Percentiles rank a stretch among this genome's conserved stretches.
Conservation (phyloP, 1,140 invertebrate species). For the Tetramorium simillimum region DNA sequence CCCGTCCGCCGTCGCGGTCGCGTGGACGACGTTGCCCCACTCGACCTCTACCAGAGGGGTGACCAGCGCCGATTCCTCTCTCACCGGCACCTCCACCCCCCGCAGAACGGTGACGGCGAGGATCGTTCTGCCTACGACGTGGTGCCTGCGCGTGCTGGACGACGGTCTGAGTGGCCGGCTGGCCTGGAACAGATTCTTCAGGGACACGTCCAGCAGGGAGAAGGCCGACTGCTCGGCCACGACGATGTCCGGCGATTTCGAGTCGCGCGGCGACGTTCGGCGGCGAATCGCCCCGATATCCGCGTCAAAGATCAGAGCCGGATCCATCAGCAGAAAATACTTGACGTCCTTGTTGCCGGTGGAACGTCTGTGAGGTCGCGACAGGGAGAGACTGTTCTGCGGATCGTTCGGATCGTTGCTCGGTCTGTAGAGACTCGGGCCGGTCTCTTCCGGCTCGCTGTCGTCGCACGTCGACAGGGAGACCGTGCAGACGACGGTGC, state of each 20-base stretch:
- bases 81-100: slow-evolving; percentile 82
- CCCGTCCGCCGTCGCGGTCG: slow-evolving; percentile 79
- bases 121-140: slow-evolving; percentile 75
- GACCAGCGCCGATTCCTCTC: slow-evolving; percentile 82
- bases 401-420: slow-evolving; percentile 83
- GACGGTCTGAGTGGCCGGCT: slow-evolving; percentile 73
- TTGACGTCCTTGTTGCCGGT: slow-evolving; percentile 62
- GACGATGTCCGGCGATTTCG: slow-evolving; percentile 75
- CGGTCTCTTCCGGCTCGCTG: slow-evolving; percentile 50
- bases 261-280: not conserved
- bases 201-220: slow-evolving; percentile 77
- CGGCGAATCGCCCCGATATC: slow-evolving; percentile 21
- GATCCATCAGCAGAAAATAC: slow-evolving; percentile 78
- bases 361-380: slow-evolving; percentile 51
- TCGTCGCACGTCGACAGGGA: slow-evolving; percentile 69
- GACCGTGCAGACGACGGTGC: slow-evolving; percentile 77
- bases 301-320: slow-evolving; percentile 66
- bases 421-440: slow-evolving; percentile 64
- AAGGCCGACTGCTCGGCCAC: slow-evolving; percentile 78
- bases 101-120: slow-evolving; percentile 79
- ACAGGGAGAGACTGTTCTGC: slow-evolving; percentile 70
- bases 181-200: slow-evolving; percentile 77
- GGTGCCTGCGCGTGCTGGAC: slow-evolving; percentile 64
- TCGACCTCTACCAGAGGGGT: slow-evolving; percentile 82
- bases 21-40: slow-evolving; percentile 77